phyloP scores from a whole-genome alignment of 2,797 vertebrate species.

The Antennarius maculatus region DNA sequence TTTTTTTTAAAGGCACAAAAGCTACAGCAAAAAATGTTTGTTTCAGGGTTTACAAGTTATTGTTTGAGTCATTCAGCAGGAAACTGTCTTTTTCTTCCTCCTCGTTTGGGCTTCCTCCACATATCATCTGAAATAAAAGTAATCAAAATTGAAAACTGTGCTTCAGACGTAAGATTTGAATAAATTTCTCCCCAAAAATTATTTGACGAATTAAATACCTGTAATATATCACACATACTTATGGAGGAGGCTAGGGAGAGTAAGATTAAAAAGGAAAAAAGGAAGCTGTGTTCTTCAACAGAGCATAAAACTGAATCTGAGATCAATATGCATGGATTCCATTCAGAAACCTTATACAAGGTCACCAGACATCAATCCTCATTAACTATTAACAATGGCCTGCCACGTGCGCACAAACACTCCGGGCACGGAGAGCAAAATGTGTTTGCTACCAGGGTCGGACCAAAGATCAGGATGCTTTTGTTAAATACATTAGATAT shows the following conservation, averaged over 20 bases:
- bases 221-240: slow-evolving; percentile 48
- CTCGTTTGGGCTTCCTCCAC: not conserved
- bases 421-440: slow-evolving; percentile 34
- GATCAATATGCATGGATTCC: slow-evolving; percentile 80
- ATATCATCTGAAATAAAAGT: not conserved
- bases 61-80: not conserved
- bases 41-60: not conserved
- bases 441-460: slow-evolving; percentile 32
- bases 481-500: slow-evolving; percentile 27
- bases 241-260: slow-evolving; percentile 28
- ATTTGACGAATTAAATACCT: slow-evolving; percentile 24
- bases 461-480: slow-evolving; percentile 42
- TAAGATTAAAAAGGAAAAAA: slow-evolving; percentile 6
- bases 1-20: slow-evolving; percentile 4
- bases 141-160: not conserved
- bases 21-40: not conserved
- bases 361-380: slow-evolving; percentile 82
- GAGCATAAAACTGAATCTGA: slow-evolving; percentile 66
- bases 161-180: not conserved
- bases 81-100: not conserved
- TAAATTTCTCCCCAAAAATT: too few relatives aligned
- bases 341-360: slow-evolving; percentile 79
- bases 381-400: slow-evolving; percentile 83
- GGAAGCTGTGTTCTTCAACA: slow-evolving; percentile 65
- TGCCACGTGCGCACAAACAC: slow-evolving; percentile 48